Conservation (phyloP, 2,888 invertebrate genomes). For the Ligdia adustata region DNA sequence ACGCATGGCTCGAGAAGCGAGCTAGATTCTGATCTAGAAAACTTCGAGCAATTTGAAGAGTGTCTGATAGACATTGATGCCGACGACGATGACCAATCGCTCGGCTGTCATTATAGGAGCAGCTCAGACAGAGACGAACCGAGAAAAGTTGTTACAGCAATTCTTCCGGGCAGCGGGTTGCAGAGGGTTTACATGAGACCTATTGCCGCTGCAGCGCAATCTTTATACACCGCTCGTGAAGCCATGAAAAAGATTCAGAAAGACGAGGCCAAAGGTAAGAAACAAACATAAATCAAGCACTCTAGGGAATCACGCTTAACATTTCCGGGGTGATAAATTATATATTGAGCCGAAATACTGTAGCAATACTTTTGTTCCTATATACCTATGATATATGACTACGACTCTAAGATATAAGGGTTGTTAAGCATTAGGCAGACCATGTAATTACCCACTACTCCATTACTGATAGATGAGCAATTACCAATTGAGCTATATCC, state of each 20-base stretch:
- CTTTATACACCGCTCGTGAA: slow-evolving; percentile 55
- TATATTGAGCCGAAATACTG: no score
- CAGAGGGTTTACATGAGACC: slow-evolving; percentile 70
- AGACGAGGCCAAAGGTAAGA: slow-evolving; percentile 59
- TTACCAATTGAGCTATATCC: no score
- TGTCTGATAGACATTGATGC: slow-evolving; percentile 75
- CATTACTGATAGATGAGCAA: no score
- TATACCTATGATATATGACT: no score
- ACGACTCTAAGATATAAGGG: no score
- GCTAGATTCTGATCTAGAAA: slow-evolving; percentile 72
- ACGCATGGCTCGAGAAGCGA: slow-evolving; percentile 67
- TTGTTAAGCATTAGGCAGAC: no score
- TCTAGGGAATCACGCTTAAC: no score
- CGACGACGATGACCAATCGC: slow-evolving; percentile 60
- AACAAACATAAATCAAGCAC: no score
- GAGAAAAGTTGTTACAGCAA: slow-evolving; percentile 63
- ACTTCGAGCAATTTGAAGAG: slow-evolving; percentile 73
- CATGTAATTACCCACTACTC: no score
- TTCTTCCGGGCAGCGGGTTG: slow-evolving; percentile 74
- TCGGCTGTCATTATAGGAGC: slow-evolving; percentile 53
- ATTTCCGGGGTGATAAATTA: no score
- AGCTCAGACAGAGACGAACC: slow-evolving; percentile 68
- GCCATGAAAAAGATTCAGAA: slow-evolving; percentile 59
- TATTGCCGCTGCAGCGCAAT: slow-evolving; percentile 55
- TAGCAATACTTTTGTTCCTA: no score